Evolutionary conservation across 23 tunicate genomes (phyloP).

Genomic region (Botrylloides violaceus): DNA sequence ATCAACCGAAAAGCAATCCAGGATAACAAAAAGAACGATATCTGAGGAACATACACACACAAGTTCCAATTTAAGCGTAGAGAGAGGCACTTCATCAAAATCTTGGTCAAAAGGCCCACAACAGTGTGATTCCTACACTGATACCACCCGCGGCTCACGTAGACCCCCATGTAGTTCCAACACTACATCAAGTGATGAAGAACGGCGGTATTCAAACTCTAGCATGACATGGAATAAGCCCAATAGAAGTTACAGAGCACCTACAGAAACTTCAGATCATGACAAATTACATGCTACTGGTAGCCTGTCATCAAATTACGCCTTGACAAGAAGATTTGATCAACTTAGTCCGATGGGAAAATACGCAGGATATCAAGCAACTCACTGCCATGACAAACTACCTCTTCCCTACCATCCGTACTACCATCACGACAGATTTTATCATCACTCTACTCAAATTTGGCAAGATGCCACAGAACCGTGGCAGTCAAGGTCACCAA

Average conservation of each 20-base stretch:
- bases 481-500: background rate
- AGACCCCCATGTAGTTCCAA: background rate
- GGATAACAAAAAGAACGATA: background rate
- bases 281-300: background rate
- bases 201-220: background rate
- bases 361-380: background rate
- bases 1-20: background rate
- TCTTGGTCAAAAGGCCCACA: background rate
- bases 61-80: background rate
- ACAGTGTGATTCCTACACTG: background rate
- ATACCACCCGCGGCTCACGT: background rate
- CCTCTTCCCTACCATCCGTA: conserved; percentile 13
- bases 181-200: background rate
- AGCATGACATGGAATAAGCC: background rate
- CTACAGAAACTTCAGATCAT: background rate
- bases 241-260: background rate
- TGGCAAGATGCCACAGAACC: conserved; percentile 8
- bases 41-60: background rate
- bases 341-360: background rate
- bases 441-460: conserved; percentile 5
- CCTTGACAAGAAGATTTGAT: background rate
- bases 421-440: conserved; percentile 10
- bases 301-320: background rate
- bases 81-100: background rate
- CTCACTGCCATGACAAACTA: background rate